A percentile compares a stretch with the other conserved stretches of the same genome.
Conservation (phyloP, 2,113 vertebrate species). For the Haemorhous mexicanus region DNA sequence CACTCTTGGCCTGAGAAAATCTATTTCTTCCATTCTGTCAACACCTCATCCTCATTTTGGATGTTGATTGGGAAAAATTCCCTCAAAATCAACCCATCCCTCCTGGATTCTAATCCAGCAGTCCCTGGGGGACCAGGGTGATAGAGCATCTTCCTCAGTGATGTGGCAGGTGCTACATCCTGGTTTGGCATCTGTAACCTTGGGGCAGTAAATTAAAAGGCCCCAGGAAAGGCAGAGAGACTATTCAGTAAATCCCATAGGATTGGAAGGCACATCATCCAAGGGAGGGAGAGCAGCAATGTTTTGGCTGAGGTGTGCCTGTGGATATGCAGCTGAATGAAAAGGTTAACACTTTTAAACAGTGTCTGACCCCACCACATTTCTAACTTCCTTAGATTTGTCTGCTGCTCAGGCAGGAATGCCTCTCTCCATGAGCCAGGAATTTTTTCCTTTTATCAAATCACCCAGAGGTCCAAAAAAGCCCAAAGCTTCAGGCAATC, state of each 20-base stretch:
- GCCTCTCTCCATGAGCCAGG: not conserved
- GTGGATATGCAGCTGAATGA: fast-evolving
- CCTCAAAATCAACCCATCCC: not conserved
- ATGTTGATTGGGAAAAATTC: not conserved
- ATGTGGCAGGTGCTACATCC: not conserved
- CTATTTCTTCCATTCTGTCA: not conserved
- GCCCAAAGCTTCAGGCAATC: not conserved
- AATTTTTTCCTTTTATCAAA: not conserved
- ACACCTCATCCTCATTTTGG: not conserved
- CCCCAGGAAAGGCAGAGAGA: not conserved
- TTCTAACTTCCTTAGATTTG: not conserved
- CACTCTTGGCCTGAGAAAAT: not conserved
- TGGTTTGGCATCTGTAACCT: fast-evolving
- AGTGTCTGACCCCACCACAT: not conserved
- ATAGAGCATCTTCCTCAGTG: not conserved
- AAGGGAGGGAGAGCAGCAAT: not conserved
- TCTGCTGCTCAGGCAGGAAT: not conserved
- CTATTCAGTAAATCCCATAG: not conserved
- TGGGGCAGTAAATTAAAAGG: not conserved
- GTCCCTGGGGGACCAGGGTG: not conserved
- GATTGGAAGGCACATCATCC: not conserved
- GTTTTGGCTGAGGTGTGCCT: not conserved
- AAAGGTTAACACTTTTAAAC: not conserved
- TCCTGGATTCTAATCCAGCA: not conserved
- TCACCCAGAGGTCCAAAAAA: not conserved